phyloP scores from a whole-genome alignment of 2,888 invertebrate species.

The Lithophane socia region DNA sequence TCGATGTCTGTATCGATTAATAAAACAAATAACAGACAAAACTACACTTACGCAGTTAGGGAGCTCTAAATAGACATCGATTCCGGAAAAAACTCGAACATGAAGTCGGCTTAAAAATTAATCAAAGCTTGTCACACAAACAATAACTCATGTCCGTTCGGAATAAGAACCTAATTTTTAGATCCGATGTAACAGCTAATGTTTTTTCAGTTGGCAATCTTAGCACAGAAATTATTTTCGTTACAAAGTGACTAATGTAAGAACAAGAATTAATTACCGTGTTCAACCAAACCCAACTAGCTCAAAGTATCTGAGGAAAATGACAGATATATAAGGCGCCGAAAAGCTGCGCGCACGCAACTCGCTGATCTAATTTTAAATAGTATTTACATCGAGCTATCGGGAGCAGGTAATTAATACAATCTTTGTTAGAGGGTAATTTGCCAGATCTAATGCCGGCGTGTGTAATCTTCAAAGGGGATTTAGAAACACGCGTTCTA shows the following conservation, averaged over 20 bases:
- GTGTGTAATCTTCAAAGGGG: constrained; percentile 91
- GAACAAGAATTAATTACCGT: constrained; percentile 58
- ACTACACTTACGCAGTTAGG: constrained; percentile 66
- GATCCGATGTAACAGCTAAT: constrained; percentile 32
- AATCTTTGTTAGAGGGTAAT: constrained; percentile 91
- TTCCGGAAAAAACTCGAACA: constrained; percentile 50
- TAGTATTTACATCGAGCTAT: constrained; percentile 89
- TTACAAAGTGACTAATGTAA: constrained; percentile 51
- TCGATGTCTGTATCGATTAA: constrained; percentile 77
- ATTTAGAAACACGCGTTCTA: constrained; percentile 90
- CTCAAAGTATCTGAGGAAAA: constrained; percentile 79
- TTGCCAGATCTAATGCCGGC: constrained; percentile 90
- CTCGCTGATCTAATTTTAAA: constrained; percentile 88
- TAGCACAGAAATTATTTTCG: constrained; percentile 42
- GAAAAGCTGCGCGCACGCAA: constrained; percentile 79
- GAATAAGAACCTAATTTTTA: constrained; percentile 51
- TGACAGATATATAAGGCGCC: constrained; percentile 85
- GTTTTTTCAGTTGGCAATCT: constrained; percentile 50
- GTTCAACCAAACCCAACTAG: constrained; percentile 60
- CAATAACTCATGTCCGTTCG: constrained; percentile 56
- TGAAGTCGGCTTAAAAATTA: constrained; percentile 58
- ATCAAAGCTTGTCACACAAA: constrained; percentile 66
- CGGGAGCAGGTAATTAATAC: constrained; percentile 90
- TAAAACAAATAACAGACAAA: constrained; percentile 76
- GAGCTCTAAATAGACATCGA: constrained; percentile 65